A percentile compares a stretch with the other conserved stretches of the same genome.
Evolutionary conservation across 1,140 invertebrate species (phyloP).

Genomic region (Ruditapes philippinarum): DNA sequence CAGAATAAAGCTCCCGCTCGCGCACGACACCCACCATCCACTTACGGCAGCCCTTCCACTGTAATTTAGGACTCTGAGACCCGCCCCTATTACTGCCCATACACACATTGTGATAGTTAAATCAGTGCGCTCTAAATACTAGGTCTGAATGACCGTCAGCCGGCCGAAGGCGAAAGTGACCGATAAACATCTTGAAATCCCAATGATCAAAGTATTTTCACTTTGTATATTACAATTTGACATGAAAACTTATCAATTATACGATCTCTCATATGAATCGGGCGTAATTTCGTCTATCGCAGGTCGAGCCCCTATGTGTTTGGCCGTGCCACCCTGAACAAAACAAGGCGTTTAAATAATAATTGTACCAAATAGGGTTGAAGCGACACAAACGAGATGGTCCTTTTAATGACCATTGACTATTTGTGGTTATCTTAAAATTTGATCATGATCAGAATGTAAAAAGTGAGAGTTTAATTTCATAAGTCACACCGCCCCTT

Average conservation of each 20-base stretch:
- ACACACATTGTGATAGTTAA: constrained; percentile 40
- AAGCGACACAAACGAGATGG: constrained; percentile 61
- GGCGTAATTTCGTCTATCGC: constrained; percentile 61
- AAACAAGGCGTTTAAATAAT: constrained; percentile 60
- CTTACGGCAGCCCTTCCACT: constrained; percentile 37
- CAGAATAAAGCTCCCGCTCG: constrained; percentile 27
- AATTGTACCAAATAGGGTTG: constrained; percentile 52
- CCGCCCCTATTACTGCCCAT: neutral
- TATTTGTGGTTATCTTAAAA: constrained; percentile 54
- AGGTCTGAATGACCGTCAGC: constrained; percentile 40
- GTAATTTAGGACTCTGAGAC: constrained; percentile 42
- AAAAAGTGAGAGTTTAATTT: constrained; percentile 68
- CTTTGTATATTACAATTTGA: constrained; percentile 62
- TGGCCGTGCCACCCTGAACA: constrained; percentile 60
- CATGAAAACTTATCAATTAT: constrained; percentile 67
- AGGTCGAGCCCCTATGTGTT: constrained; percentile 48
- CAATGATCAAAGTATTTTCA: constrained; percentile 59
- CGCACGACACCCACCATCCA: constrained; percentile 37
- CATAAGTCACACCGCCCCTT: constrained; percentile 65
- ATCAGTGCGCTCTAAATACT: constrained; percentile 23
- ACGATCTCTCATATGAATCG: constrained; percentile 60
- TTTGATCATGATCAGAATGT: constrained; percentile 27
- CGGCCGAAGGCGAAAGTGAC: constrained; percentile 46
- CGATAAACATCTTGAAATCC: constrained; percentile 58
- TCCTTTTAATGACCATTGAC: constrained; percentile 56